Conservation (phyloP, 2,113 vertebrate species). For the Smithornis capensis region DNA sequence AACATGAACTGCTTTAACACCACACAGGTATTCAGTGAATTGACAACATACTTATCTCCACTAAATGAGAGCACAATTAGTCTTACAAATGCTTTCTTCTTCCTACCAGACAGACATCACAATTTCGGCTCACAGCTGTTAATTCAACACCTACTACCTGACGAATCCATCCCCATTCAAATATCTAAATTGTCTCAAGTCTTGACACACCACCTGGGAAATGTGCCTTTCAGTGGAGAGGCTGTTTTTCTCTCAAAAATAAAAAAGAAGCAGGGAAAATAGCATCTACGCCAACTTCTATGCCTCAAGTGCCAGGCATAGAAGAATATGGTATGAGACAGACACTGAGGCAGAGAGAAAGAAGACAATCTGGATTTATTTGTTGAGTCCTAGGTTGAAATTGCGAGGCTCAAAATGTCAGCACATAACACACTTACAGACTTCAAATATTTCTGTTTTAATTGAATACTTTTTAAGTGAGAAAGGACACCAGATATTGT, state of each 20-base stretch:
- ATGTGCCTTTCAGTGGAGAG: not conserved
- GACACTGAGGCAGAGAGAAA: not conserved
- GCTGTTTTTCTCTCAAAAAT: not conserved
- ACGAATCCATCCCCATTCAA: not conserved
- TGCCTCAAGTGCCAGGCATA: not conserved
- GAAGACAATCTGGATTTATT: not conserved
- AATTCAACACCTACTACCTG: not conserved
- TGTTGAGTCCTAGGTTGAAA: not conserved
- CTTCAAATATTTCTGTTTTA: not conserved
- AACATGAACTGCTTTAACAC: not conserved
- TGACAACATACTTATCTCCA: not conserved
- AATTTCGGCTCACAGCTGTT: not conserved
- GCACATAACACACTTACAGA: not conserved
- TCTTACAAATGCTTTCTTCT: not conserved
- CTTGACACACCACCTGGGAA: not conserved
- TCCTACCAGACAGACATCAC: not conserved
- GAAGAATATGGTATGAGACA: not conserved
- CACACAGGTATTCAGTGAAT: not conserved
- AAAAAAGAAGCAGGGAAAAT: not conserved
- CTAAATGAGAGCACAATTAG: not conserved
- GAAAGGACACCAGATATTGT: not conserved
- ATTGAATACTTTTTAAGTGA: not conserved
- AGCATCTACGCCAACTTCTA: not conserved
- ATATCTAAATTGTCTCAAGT: not conserved
- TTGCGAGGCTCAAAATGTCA: not conserved